Percentiles rank a stretch among this genome's conserved stretches.
These are phyloP conservation scores for Cantharis rustica DNA, from an alignment of 2,888 invertebrate genomes.

Conservation along the genomic window DNA sequence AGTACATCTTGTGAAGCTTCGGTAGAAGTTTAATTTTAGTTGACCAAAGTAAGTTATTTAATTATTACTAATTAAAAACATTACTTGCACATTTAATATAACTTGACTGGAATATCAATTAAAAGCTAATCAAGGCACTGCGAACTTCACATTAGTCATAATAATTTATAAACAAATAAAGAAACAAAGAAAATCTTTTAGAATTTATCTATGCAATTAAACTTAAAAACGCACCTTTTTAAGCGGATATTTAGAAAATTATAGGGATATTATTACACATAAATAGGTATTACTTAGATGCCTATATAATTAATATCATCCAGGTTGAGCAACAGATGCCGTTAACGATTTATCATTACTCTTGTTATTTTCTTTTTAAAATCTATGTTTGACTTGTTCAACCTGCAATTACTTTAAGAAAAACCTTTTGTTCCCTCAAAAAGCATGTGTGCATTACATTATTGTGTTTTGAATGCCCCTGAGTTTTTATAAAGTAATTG, in stretches of 20 bases:
- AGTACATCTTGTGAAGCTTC: neutral
- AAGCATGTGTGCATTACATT: slow-evolving; percentile 26
- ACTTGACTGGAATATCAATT: neutral
- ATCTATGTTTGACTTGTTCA: slow-evolving; percentile 38
- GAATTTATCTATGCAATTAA: slow-evolving; percentile 14
- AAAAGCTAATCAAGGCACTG: neutral
- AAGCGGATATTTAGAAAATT: slow-evolving; percentile 44
- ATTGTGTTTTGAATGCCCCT: slow-evolving; percentile 5
- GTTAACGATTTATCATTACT: slow-evolving; percentile 41
- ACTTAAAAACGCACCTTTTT: slow-evolving; percentile 33
- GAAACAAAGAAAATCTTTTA: neutral
- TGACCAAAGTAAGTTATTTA: neutral
- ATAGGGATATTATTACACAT: slow-evolving; percentile 50
- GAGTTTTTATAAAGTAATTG: slow-evolving; percentile 11
- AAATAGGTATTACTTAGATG: slow-evolving; percentile 43
- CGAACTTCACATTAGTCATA: neutral
- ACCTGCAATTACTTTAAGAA: slow-evolving; percentile 39
- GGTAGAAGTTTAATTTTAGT: neutral
- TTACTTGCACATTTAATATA: neutral
- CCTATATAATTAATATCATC: slow-evolving; percentile 47
- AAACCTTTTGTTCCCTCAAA: slow-evolving; percentile 29
- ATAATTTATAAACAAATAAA: neutral
- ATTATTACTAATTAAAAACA: neutral
- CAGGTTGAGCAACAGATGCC: slow-evolving; percentile 46
- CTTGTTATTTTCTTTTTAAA: slow-evolving; percentile 36